Evolutionary conservation across 2,888 invertebrate species (phyloP).

Genomic region (Fragum whitleyi): DNA sequence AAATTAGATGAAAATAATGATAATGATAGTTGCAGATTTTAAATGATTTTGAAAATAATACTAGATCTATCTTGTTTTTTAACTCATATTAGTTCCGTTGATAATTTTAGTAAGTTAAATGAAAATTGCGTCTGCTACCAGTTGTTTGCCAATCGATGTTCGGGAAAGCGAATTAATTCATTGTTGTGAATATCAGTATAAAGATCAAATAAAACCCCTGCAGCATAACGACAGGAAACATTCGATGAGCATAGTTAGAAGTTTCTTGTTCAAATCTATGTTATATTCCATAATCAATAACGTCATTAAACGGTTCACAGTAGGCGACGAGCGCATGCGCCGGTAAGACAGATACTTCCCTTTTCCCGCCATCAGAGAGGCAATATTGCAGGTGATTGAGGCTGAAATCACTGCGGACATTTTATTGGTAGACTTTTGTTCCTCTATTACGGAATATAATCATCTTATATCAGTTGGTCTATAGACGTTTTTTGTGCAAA

Average conservation of each 20-base stretch:
- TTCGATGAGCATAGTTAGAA: neutral
- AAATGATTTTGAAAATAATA: too few species aligned
- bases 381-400: neutral
- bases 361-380: slow-evolving; percentile 7
- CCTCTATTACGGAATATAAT: too few species aligned
- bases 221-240: neutral
- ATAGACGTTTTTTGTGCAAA: too few species aligned
- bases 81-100: too few species aligned
- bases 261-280: neutral
- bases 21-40: too few species aligned
- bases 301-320: slow-evolving; percentile 14
- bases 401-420: neutral
- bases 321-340: slow-evolving; percentile 8
- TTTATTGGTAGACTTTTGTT: neutral
- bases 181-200: neutral
- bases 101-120: too few species aligned
- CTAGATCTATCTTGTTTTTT: too few species aligned
- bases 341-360: neutral
- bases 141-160: too few species aligned
- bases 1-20: too few species aligned
- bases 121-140: too few species aligned
- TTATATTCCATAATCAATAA: slow-evolving; percentile 12
- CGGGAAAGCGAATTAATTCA: neutral
- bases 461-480: too few species aligned
- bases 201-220: neutral